Percentiles rank a stretch among this genome's conserved stretches.
Evolutionary conservation across 2,797 vertebrate genomes (phyloP).

Genomic region (Buphagus erythrorhynchus): DNA sequence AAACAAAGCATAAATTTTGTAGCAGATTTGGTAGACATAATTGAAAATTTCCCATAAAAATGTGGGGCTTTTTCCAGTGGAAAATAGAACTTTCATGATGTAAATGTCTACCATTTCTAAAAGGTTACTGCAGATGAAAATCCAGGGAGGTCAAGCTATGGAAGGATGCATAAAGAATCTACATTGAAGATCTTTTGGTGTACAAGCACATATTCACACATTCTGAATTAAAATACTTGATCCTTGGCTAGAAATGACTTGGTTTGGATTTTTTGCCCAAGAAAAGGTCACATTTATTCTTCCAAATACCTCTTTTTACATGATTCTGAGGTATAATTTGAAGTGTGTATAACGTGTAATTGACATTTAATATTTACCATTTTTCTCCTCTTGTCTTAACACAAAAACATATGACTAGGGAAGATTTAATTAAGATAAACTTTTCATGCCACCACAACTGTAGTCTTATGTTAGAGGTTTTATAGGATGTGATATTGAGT

Average conservation of each 20-base stretch:
- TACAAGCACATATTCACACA: neutral
- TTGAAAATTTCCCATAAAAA: neutral
- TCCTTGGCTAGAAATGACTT: neutral
- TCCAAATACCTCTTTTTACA: neutral
- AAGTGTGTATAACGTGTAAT: neutral
- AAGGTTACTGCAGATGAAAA: neutral
- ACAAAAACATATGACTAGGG: neutral
- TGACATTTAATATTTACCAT: neutral
- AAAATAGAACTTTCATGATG: neutral
- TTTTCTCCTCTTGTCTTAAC: neutral
- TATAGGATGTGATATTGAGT: neutral
- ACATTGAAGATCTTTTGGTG: neutral
- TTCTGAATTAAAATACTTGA: neutral
- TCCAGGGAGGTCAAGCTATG: neutral
- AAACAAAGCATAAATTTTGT: neutral
- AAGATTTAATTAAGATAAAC: neutral
- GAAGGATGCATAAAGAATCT: neutral
- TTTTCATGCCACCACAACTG: neutral
- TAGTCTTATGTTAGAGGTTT: neutral
- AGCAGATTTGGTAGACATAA: neutral
- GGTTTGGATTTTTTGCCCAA: rapidly evolving
- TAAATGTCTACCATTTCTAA: neutral
- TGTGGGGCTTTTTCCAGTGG: rapidly evolving
- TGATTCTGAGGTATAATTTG: neutral
- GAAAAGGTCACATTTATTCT: neutral